phyloP scores from a whole-genome alignment of 2,113 vertebrate species.

The Phylloscopus whistleri region DNA sequence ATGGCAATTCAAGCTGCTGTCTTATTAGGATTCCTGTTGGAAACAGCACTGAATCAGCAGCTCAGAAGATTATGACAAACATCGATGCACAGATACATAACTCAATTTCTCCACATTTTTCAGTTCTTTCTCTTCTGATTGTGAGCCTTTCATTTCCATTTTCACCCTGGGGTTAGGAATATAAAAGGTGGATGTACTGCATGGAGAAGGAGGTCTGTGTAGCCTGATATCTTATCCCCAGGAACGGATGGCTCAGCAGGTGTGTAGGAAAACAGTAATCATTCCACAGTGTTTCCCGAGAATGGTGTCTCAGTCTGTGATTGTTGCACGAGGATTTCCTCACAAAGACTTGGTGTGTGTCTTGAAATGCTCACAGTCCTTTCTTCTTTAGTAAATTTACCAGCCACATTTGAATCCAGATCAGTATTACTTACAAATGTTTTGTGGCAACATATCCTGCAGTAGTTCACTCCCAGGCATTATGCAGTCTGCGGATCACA shows the following conservation, averaged over 20 bases:
- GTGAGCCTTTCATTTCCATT: not conserved
- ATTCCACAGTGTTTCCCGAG: not conserved
- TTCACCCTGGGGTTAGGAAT: not conserved
- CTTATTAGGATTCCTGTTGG: not conserved
- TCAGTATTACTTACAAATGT: not conserved
- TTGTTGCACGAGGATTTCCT: not conserved
- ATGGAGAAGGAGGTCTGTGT: not conserved
- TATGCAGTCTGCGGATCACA: not conserved
- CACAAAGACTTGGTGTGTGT: not conserved
- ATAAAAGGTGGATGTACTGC: not conserved
- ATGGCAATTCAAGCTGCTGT: not conserved
- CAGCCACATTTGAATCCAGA: not conserved
- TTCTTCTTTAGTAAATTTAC: not conserved
- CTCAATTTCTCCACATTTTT: not conserved
- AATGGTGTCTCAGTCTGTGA: not conserved
- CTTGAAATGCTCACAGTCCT: not conserved
- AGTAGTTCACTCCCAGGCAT: not conserved
- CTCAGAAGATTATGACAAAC: not conserved
- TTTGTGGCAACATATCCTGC: not conserved
- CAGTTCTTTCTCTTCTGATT: not conserved
- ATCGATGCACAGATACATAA: rapidly evolving
- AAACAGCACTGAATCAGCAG: not conserved
- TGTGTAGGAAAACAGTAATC: not conserved
- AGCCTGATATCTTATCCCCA: not conserved
- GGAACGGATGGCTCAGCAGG: not conserved